Base-by-base conservation (phyloP, 2,113 vertebrate genomes). In the human region DNA sequence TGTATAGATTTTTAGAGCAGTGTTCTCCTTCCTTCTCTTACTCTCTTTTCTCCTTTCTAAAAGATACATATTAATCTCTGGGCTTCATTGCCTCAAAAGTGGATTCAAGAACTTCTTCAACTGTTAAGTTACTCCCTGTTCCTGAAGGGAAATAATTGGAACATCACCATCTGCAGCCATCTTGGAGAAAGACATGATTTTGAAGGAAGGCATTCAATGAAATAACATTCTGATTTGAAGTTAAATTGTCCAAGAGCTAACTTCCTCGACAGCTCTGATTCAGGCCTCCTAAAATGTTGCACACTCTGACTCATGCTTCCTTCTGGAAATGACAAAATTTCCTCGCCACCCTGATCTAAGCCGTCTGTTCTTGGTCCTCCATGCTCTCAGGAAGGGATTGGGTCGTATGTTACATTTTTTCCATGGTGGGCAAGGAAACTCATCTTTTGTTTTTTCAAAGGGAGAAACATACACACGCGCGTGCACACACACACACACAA, bases 201-300 rank as follows among this genome's bases (percentile, higher is more conserved):
- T 64, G 27, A 98, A 98, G 97, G 35, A 98, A 98, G 96, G 14
- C 38, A 95, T 98, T 98, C 98, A 98, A 98, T 89, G 97, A 97
- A 98, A 98, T 93, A 96, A 97, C 89, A 93, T 75, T 97, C 93
- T 97, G 82, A 94, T 97, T 97, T 52, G 90, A 95, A 98, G 95
- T 97, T 98, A 96, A 99, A 98, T 98, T 99, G 97, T 98, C 98
- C 93, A 97, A 99, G 98, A 98, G 98, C 97, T 98, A 98, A 99
- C 98, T 99, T 99, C 98, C 98, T 99, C 96, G 94, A 99, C 97
- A 99, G 97, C 97, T 99, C 98, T 99, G 99, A 99, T 99, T 99
- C 98, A 99, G 97, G 96, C 97, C 98, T 98, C 98, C 97, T 96
- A 98, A 99, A 99, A 99, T 99, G 98, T 98, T 83, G 85, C 94